Percentiles rank a stretch among this genome's conserved stretches.
Conservation (phyloP, 2,888 invertebrate genomes). For the Spodoptera exigua region DNA sequence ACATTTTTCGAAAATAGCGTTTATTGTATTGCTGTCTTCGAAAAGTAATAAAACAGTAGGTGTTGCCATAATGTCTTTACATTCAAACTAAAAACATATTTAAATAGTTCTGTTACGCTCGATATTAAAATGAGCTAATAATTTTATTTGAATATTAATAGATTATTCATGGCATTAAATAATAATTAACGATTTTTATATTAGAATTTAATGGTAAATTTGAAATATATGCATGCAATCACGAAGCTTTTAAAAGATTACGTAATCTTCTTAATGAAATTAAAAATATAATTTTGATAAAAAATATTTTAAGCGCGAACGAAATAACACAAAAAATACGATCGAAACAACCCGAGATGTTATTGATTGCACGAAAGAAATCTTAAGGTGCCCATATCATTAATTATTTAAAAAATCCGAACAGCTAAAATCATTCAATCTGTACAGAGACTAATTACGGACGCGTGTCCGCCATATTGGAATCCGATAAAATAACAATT, state of each 20-base stretch:
- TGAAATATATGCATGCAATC: neutral
- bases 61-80: conserved; percentile 56
- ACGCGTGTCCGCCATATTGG: conserved; percentile 81
- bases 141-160: conserved; percentile 21
- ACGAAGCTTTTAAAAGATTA: neutral
- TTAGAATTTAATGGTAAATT: neutral
- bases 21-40: conserved; percentile 39
- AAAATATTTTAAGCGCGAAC: neutral
- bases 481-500: conserved; percentile 88
- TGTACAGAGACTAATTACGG: conserved; percentile 78
- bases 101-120: conserved; percentile 10
- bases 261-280: neutral
- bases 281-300: too few relatives aligned
- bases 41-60: conserved; percentile 68
- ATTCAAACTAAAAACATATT: conserved; percentile 24
- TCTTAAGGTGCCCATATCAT: conserved; percentile 53
- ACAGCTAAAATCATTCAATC: conserved; percentile 60
- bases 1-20: conserved; percentile 35
- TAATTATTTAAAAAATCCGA: conserved; percentile 61
- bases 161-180: conserved; percentile 5
- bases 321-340: conserved; percentile 15
- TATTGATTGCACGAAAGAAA: conserved; percentile 53
- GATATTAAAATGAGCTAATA: conserved; percentile 16
- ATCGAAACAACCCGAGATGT: conserved; percentile 22
- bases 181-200: neutral